A percentile compares a stretch with the other conserved stretches of the same genome.
Evolutionary conservation across 1,140 invertebrate genomes (phyloP).

Genomic region (Ostrea edulis): DNA sequence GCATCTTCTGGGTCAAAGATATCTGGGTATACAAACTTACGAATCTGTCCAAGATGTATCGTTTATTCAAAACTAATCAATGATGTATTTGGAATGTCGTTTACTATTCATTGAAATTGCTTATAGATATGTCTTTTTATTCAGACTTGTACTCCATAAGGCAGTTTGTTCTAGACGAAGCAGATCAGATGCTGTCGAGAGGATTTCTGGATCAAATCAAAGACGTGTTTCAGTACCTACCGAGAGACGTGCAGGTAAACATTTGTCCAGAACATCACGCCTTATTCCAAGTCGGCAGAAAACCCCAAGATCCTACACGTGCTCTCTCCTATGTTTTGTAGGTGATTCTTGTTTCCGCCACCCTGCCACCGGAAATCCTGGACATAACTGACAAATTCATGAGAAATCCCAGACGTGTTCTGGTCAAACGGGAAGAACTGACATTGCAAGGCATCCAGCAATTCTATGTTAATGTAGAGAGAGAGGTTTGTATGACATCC

Average conservation of each 20-base stretch:
- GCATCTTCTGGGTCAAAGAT: conserved; percentile 97
- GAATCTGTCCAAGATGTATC: not conserved
- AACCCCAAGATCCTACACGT: not conserved
- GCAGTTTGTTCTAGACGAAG: conserved; percentile 99
- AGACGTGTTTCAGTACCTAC: conserved; percentile 96
- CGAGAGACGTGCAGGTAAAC: conserved; percentile 90
- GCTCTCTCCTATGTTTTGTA: conserved; percentile 44
- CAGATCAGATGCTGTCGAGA: conserved; percentile 99
- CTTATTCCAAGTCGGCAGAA: not conserved
- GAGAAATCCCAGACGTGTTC: conserved; percentile 95
- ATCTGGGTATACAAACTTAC: conserved; percentile 84
- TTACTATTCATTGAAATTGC: not conserved
- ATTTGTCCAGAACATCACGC: not conserved
- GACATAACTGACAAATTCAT: conserved; percentile 98
- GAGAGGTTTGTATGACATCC: conserved; percentile 82
- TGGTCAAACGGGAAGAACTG: conserved; percentile 99
- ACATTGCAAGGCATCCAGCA: conserved; percentile 99
- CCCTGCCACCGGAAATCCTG: conserved; percentile 96
- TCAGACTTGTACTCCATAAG: conserved; percentile 87
- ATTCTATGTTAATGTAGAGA: conserved; percentile 96
- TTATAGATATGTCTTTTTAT: conserved; percentile 22
- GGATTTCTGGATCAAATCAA: conserved; percentile 99
- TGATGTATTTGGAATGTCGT: not conserved
- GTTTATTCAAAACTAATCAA: not conserved
- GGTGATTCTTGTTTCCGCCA: conserved; percentile 96